Evolutionary conservation across 2,797 vertebrate genomes (phyloP).

Genomic region (Phalanger gymnotis): DNA sequence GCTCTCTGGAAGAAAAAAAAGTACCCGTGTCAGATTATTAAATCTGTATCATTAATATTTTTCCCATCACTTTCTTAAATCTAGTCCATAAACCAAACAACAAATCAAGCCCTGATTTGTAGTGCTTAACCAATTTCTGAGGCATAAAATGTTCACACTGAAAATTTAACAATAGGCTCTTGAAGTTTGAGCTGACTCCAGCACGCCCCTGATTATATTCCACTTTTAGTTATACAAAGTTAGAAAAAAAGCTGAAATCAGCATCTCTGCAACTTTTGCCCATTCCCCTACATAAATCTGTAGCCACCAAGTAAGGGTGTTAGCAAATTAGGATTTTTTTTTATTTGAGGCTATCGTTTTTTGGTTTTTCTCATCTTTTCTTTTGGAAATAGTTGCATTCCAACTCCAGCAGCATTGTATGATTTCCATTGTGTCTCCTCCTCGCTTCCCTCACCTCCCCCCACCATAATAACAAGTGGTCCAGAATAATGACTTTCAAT

Average conservation of each 20-base stretch:
- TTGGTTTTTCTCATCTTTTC: not conserved
- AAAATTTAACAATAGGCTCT: not conserved
- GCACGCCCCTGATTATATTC: not conserved
- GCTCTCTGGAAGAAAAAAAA: not conserved
- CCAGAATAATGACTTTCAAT: slow-evolving; percentile 34
- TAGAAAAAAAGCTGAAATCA: not conserved
- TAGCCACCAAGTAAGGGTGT: slow-evolving; percentile 26
- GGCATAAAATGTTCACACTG: not conserved
- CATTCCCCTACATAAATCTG: not conserved
- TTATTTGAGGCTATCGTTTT: not conserved
- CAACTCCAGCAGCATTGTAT: not conserved
- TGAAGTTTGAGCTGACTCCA: not conserved
- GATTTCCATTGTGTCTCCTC: not conserved
- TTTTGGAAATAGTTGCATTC: slow-evolving; percentile 20
- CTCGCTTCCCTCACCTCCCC: not conserved
- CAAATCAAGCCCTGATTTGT: not conserved
- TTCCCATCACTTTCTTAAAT: not conserved
- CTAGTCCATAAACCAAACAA: not conserved
- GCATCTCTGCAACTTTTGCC: not conserved
- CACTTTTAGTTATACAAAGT: not conserved
- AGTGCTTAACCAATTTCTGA: not conserved
- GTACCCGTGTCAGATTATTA: not conserved
- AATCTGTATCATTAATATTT: not conserved
- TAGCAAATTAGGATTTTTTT: slow-evolving; percentile 54
- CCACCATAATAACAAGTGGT: not conserved